Conservation (phyloP, 2,888 invertebrate species). For the Proisotoma minuta region DNA sequence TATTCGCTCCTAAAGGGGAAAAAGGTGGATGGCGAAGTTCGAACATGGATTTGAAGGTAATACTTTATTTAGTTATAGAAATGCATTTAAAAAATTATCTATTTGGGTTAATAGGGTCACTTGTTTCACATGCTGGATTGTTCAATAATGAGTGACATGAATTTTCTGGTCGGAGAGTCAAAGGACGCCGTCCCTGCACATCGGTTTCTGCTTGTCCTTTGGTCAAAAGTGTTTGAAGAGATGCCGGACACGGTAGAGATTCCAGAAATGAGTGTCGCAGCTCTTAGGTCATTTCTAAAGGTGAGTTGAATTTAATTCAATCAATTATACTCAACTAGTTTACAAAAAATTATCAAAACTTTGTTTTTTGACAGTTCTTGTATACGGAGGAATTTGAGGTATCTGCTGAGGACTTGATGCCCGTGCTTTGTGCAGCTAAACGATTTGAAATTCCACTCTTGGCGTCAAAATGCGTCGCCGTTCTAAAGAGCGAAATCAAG, state of each 20-base stretch:
- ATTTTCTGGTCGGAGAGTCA: conserved; percentile 36
- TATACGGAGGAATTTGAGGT: conserved; percentile 42
- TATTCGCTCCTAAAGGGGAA: conserved; percentile 15
- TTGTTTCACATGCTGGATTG: conserved; percentile 38
- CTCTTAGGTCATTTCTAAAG: conserved; percentile 36
- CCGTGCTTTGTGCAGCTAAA: conserved; percentile 41
- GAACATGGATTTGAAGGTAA: conserved; percentile 28
- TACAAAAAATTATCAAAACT: not conserved
- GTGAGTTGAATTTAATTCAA: conserved; percentile 10
- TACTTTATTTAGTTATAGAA: not conserved
- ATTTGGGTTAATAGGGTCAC: conserved; percentile 15
- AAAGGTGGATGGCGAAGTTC: conserved; percentile 25
- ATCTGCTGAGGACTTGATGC: conserved; percentile 39
- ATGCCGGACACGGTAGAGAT: conserved; percentile 43
- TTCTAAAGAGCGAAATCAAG: conserved; percentile 40
- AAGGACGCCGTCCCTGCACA: conserved; percentile 40
- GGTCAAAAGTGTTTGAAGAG: conserved; percentile 42
- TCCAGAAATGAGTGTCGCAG: conserved; percentile 39
- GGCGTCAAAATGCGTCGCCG: conserved; percentile 37
- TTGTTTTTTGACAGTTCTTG: conserved; percentile 27
- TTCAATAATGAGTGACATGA: conserved; percentile 41
- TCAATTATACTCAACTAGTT: not conserved
- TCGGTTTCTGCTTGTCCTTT: conserved; percentile 31
- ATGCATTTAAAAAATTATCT: not conserved
- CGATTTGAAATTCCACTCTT: conserved; percentile 37